Percentiles rank a stretch among this genome's conserved stretches.
Conservation (phyloP, 2,888 invertebrate species). For the Carpatolechia fugitivella region DNA sequence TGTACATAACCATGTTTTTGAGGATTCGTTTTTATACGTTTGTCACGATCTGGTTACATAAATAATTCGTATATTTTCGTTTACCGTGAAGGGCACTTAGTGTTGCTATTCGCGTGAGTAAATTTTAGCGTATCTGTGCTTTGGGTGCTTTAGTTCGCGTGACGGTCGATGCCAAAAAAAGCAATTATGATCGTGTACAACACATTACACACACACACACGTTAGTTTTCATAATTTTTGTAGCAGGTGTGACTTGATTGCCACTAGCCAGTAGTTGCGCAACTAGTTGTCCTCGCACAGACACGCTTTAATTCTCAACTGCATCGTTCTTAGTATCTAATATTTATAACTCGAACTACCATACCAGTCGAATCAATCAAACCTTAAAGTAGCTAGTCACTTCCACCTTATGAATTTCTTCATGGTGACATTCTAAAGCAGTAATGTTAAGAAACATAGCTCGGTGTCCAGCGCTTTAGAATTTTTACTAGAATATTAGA, state of each 20-base stretch:
- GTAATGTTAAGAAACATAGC: slow-evolving; percentile 21
- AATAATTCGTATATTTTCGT: slow-evolving; percentile 4
- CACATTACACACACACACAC: background rate
- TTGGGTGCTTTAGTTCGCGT: background rate
- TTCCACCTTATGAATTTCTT: slow-evolving; percentile 32
- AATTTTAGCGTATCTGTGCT: slow-evolving; percentile 7
- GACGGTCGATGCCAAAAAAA: slow-evolving; percentile 11
- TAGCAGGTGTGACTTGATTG: slow-evolving; percentile 11
- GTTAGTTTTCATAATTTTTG: slow-evolving; percentile 9
- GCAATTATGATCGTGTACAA: slow-evolving; percentile 1
- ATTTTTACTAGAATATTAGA: slow-evolving; percentile 33
- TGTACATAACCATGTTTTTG: slow-evolving; percentile 8
- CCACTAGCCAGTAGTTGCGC: background rate
- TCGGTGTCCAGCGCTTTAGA: slow-evolving; percentile 34
- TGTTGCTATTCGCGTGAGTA: slow-evolving; percentile 4
- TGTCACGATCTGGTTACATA: background rate
- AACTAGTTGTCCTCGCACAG: slow-evolving; percentile 10
- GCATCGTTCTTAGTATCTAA: slow-evolving; percentile 32
- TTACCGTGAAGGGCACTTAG: slow-evolving; percentile 8
- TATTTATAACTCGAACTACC: slow-evolving; percentile 31
- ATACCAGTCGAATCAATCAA: slow-evolving; percentile 28
- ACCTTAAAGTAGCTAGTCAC: slow-evolving; percentile 45
- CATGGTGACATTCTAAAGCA: slow-evolving; percentile 26
- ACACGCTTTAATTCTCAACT: slow-evolving; percentile 13
- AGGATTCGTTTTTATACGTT: slow-evolving; percentile 1